Conservation (phyloP, 2,888 invertebrate genomes). For the Diplolepis rosae region DNA sequence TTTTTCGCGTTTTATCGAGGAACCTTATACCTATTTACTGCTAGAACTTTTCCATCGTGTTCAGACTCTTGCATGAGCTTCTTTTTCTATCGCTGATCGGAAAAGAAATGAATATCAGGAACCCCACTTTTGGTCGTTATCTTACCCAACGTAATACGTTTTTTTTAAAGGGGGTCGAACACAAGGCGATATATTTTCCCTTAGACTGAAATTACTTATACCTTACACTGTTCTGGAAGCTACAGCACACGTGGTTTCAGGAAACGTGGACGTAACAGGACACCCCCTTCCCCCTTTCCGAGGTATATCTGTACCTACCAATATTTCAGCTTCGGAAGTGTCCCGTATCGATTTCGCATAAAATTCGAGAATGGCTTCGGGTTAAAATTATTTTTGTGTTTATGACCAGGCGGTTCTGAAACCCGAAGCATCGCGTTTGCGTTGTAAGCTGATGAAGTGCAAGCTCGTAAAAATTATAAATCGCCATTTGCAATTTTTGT, state of each 20-base stretch:
- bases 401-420: conserved; percentile 22
- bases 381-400: conserved; percentile 43
- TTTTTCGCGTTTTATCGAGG: conserved; percentile 26
- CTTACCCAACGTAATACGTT: background rate
- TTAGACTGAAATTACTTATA: conserved; percentile 12
- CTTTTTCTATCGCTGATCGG: background rate
- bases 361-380: conserved; percentile 48
- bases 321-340: conserved; percentile 44
- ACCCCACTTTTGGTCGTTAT: conserved; percentile 22
- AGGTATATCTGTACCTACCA: conserved; percentile 4
- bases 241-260: conserved; percentile 40
- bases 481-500: conserved; percentile 19
- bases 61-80: conserved; percentile 1
- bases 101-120: conserved; percentile 5
- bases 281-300: no score
- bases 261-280: conserved; percentile 37
- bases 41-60: conserved; percentile 3
- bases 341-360: conserved; percentile 54
- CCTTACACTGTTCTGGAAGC: background rate
- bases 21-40: background rate
- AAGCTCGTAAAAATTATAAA: conserved; percentile 14
- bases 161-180: background rate
- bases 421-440: conserved; percentile 22
- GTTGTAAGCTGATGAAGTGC: conserved; percentile 27
- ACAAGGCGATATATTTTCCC: conserved; percentile 7